phyloP scores from a whole-genome alignment of 2,113 vertebrate genomes.

The Pedionomus torquatus region DNA sequence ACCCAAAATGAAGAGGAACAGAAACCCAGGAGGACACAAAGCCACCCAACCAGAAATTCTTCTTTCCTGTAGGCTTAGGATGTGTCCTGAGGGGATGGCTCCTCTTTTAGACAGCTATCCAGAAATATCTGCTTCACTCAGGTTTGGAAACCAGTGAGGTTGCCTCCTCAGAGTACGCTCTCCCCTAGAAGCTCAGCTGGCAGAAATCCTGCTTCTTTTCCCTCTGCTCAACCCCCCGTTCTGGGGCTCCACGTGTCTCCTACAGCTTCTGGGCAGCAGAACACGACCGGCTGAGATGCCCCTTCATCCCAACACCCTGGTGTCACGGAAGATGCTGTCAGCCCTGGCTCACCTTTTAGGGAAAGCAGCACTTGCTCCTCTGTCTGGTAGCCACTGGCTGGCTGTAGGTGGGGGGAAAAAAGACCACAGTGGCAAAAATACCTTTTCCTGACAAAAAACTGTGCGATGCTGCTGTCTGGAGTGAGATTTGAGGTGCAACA shows the following conservation, averaged over 20 bases:
- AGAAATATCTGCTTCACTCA: background rate
- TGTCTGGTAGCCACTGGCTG: background rate
- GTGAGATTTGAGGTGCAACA: background rate
- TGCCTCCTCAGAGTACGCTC: background rate
- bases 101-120: background rate
- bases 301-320: background rate
- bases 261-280: background rate
- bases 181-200: background rate
- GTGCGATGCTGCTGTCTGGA: background rate
- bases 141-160: background rate
- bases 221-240: background rate
- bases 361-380: fast-evolving
- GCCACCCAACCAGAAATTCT: conserved; percentile 1
- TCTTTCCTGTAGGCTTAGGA: background rate
- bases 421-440: background rate
- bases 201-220: background rate
- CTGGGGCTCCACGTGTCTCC: fast-evolving
- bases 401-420: background rate
- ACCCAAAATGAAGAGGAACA: background rate
- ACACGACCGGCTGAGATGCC: background rate
- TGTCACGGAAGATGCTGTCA: background rate
- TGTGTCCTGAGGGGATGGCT: background rate
- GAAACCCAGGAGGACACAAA: background rate
- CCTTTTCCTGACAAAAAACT: background rate
- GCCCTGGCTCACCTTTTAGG: background rate